Evolutionary conservation across 2,888 invertebrate species (phyloP).

Genomic region (Brachyptera risi): DNA sequence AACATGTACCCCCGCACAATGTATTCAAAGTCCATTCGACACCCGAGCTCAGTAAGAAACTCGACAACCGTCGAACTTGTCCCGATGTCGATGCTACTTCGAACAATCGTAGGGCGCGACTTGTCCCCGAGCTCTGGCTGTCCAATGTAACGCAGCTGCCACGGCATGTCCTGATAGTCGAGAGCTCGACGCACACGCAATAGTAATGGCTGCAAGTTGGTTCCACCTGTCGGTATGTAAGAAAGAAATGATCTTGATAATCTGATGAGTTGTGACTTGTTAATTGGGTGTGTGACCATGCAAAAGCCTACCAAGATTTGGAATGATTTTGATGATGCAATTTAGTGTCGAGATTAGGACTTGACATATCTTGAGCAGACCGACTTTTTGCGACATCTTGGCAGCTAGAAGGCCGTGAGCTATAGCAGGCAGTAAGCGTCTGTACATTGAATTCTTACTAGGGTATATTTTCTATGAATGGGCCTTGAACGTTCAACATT

Average conservation of each 20-base stretch:
- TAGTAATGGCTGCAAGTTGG: constrained; percentile 42
- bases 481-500: no score
- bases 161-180: constrained; percentile 78
- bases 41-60: constrained; percentile 88
- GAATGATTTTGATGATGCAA: no score
- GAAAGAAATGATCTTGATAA: neutral
- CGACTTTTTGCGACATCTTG: no score
- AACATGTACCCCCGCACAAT: constrained; percentile 92
- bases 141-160: constrained; percentile 88
- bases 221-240: constrained; percentile 32
- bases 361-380: no score
- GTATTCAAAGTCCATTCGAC: constrained; percentile 89
- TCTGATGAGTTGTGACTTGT: no score
- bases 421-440: no score
- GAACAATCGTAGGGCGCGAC: constrained; percentile 80
- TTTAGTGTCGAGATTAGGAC: no score
- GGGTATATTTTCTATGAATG: no score
- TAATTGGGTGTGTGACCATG: no score
- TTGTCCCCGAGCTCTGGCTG: constrained; percentile 88
- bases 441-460: no score
- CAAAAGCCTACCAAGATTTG: no score
- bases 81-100: constrained; percentile 90
- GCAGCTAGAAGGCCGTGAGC: no score
- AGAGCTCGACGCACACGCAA: constrained; percentile 80
- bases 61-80: constrained; percentile 86